Base-by-base conservation (phyloP, 2,888 invertebrate genomes). In the Eupeodes luniger region DNA sequence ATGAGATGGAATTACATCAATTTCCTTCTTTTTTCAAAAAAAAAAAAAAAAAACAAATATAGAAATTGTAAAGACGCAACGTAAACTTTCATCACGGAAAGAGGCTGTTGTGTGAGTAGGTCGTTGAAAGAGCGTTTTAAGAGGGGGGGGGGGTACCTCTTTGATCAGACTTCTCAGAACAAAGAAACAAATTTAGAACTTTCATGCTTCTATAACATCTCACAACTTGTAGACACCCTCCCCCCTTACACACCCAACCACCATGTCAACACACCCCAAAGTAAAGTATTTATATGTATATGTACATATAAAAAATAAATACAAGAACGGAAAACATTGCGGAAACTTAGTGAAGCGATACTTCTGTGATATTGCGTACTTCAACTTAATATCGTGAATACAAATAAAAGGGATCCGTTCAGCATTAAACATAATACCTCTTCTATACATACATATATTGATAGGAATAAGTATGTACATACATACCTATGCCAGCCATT, bases 341-440 rank as follows among this genome's bases (percentile, higher is more conserved):
- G 75, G 44, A 59, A 67, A 78, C 85, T 66, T 77, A 74, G 61
- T 77, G 72, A 67, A 81, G 81, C 77, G 83, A 80, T 80, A 80
- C 83, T 80, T 81, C 67, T 75, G 36, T 19, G 76, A 84, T 87
- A 87, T 87, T 87, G 77, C 84, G 84, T 84, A 84, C 83, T 87
- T 87, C 87, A 87, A 80, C 76, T 80, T 77, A 76, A 80, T 83
- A 80, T 53, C 80, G 66, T 55, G 75, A 87, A 86, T 69, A 79
- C 75, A 83, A 86, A 83, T 72, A 84, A 72, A 81, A 64, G 51
- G 70, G 59, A 57, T 69, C 69, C n/a, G 36, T 55, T 72, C 64
- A 12, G 40, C 16, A 57, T 47, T 66, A 51, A 19, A 57, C 34
- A 69, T 47, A 47, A 12, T 40, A 40, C 40, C 40, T 40, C 4